Conservation (phyloP, 1,140 invertebrate genomes). For the Plutomurus gul region DNA sequence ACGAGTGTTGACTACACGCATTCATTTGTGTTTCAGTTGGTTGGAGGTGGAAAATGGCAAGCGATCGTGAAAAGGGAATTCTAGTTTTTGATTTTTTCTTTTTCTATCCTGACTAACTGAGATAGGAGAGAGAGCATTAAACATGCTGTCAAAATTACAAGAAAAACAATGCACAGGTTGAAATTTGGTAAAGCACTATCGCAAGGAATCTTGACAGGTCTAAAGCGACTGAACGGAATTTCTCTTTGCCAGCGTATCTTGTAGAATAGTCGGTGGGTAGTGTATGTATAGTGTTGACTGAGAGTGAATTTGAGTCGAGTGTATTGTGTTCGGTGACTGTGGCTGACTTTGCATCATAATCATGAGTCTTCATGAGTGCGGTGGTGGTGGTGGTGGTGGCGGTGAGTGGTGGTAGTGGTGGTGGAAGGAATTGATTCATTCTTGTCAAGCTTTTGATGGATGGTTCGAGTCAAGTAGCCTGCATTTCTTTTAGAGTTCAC, state of each 20-base stretch:
- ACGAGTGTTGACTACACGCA: too few species aligned
- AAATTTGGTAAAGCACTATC: background rate
- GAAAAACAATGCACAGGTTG: background rate
- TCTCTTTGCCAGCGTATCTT: background rate
- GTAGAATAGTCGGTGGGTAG: background rate
- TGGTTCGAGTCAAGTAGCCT: background rate
- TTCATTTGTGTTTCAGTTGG: too few species aligned
- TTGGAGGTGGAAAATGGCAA: background rate
- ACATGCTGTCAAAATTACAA: background rate
- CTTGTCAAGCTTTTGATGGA: conserved; percentile 2
- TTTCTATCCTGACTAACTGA: too few species aligned
- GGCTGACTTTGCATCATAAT: too few species aligned
- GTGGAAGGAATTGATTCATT: background rate
- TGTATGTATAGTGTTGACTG: background rate
- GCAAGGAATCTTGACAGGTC: background rate
- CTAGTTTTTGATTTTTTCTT: background rate
- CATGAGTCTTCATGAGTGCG: too few species aligned
- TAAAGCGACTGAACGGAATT: background rate
- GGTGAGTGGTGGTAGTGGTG: background rate
- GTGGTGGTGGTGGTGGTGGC: background rate
- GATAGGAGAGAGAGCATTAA: background rate
- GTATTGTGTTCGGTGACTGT: too few species aligned
- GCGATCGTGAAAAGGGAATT: background rate
- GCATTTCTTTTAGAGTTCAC: background rate
- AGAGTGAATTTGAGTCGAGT: background rate